These are phyloP conservation scores for Holocentrus rufus DNA, from an alignment of 2,797 vertebrate species.

Conservation along the genomic window DNA sequence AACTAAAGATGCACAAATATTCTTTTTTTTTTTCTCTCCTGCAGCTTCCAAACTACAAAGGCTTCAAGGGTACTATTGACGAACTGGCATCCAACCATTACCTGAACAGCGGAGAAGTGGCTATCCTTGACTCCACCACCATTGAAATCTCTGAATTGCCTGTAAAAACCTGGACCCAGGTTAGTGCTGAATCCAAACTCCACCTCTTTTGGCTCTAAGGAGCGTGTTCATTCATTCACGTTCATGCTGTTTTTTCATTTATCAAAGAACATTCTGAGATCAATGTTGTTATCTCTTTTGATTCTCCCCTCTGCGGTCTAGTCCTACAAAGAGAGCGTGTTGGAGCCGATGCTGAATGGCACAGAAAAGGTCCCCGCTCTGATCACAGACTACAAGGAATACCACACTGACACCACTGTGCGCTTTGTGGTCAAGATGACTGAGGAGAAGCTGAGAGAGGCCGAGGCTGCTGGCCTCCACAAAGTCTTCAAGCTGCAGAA, in stretches of 20 bases:
- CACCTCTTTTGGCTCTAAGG: background rate
- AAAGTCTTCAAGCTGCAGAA: conserved; percentile 98
- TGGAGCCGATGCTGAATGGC: conserved; percentile 95
- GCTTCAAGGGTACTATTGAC: conserved; percentile 93
- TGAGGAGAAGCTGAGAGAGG: conserved; percentile 88
- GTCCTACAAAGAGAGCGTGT: conserved; percentile 94
- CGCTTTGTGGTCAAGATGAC: conserved; percentile 94
- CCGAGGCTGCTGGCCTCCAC: conserved; percentile 89
- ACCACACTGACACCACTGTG: conserved; percentile 96
- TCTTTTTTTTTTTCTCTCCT: background rate
- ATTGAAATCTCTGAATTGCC: conserved; percentile 98
- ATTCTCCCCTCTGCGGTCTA: conserved; percentile 57
- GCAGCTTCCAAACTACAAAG: conserved; percentile 95
- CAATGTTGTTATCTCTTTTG: background rate
- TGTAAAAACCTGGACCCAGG: conserved; percentile 96
- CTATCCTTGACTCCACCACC: conserved; percentile 93
- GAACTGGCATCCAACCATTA: conserved; percentile 90
- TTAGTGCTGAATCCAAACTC: conserved; percentile 46
- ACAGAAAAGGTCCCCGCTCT: conserved; percentile 93
- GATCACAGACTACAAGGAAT: conserved; percentile 97
- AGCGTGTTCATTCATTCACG: background rate
- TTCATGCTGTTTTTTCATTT: background rate
- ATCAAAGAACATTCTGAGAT: background rate
- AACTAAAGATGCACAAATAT: background rate
- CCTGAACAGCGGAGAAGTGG: conserved; percentile 91